These are phyloP conservation scores for Rhyacophila evoluta DNA, from an alignment of 2,888 invertebrate species.

Conservation along the genomic window DNA sequence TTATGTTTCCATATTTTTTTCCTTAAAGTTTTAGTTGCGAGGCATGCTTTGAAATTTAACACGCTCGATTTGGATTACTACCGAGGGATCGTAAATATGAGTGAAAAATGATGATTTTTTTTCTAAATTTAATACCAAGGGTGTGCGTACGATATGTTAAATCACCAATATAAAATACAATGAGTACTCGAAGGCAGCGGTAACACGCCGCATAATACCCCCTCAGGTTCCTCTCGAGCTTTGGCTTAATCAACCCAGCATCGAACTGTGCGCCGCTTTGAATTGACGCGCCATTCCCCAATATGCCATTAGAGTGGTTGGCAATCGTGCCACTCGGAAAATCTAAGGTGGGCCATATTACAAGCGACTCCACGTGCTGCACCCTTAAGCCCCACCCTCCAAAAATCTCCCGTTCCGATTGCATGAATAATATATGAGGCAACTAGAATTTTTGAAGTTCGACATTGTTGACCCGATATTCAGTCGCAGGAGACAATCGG, in stretches of 20 bases:
- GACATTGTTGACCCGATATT: neutral
- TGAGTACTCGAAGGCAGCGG: neutral
- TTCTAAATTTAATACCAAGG: no score
- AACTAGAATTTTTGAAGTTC: conserved; percentile 18
- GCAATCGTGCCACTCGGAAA: conserved; percentile 37
- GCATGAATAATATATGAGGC: conserved; percentile 22
- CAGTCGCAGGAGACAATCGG: neutral
- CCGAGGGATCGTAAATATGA: no score
- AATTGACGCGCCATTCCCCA: conserved; percentile 30
- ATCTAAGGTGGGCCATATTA: conserved; percentile 25
- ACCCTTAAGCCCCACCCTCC: neutral
- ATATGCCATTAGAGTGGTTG: conserved; percentile 39
- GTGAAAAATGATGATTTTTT: no score
- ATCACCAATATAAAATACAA: neutral
- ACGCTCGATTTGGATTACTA: no score
- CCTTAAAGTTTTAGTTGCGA: no score
- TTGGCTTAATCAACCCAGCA: conserved; percentile 8
- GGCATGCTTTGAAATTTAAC: no score
- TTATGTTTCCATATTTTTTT: no score
- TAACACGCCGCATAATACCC: neutral
- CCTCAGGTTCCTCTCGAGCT: conserved; percentile 14
- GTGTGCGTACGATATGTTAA: neutral
- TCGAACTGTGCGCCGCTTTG: neutral
- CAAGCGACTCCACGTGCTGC: neutral
- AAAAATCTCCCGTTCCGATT: neutral